Base-by-base conservation (phyloP, 1,140 invertebrate species). In the Brachionus calyciflorus region DNA sequence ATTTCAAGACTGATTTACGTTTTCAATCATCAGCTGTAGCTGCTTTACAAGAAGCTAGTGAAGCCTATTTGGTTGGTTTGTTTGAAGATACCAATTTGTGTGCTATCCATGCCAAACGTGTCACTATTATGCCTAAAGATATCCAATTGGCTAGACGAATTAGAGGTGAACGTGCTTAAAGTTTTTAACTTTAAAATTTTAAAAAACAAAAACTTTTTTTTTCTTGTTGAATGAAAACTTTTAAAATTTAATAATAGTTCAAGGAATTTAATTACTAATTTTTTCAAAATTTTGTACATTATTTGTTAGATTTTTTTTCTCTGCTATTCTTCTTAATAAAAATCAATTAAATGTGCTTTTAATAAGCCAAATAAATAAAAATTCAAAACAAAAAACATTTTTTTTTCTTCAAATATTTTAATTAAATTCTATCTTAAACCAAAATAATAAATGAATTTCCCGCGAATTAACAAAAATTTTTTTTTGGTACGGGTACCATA, bases 41-140 rank as follows among this genome's bases (percentile, higher is more conserved):
- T 44, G 83, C 83, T 51, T 78, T 84, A 1, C 81, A 80, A 88
- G 93, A 94, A 88, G 93, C 93, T 17, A 91, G 90, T 80, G 93
- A 95, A 82, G 91, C 92, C 24, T 93, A 93, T 82, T 83, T 93
- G 76, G 92, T 93, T 12, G 91, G 91, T 80, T 87, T 94, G 10
- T 94, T 83, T 88, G 93, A 94, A 89, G 92, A 94, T 85, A 93
- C 92, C 78, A 94, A 94, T 85, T 88, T 94, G 88, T 94, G 92
- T 86, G 92, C 93, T 78, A 94, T 94, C 83, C 93, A 95, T 82
- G 93, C 93, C 78, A 94, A 94, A 85, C 89, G 93, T 81, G 93
- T 96, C 44, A 95, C 93, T 17, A 95, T 96, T 82, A 95, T 95
- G 93, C 93, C 93, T 69, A 95, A 94, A 86, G 93, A 95, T 82